Evolutionary conservation across 2,888 invertebrate species (phyloP), one percentile per base, ranked within the genome.

Genomic region (Mesochorus sp.): DNA sequence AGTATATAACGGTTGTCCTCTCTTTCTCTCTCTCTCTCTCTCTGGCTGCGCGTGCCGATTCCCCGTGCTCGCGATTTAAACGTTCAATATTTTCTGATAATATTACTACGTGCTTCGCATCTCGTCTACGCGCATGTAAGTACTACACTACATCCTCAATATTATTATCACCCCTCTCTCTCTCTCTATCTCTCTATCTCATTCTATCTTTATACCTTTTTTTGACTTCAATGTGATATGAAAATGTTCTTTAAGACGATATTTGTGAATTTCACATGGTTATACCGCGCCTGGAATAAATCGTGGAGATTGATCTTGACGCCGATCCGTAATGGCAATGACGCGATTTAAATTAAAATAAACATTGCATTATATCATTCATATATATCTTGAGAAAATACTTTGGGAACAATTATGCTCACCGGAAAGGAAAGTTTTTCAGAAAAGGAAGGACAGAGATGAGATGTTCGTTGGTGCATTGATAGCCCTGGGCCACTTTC

Each of bases 11-110:
- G 74, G 14, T 19, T 55, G 37, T 55, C 34, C 53, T 55, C 24
- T 6, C 31, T n/a, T n/a, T n/a, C n/a, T n/a, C n/a, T n/a, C n/a
- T n/a, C n/a, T n/a, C n/a, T n/a, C n/a, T n/a, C n/a, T n/a, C n/a
- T n/a, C n/a, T n/a, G n/a, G n/a, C n/a, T 39, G 75, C 73, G 79
- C 82, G 82, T 82, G 81, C 81, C 79, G 80, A 76, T 80, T 78
- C 77, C 53, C 66, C 62, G 72, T 76, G 59, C 76, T 68, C 53
- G 67, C 82, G 83, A 82, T 83, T 83, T 80, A 82, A 82, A 73
- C 78, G 79, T 84, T 80, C 82, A 80, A 84, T 82, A 83, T 81
- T 83, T 83, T 76, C 78, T 44, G 53, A 81, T 79, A 79, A 81
- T 80, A 81, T 80, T 79, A 80, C 62, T 75, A 75, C 75, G 79